Base-by-base conservation (phyloP, 2,113 vertebrate species). In the Zosterops hypoxanthus region DNA sequence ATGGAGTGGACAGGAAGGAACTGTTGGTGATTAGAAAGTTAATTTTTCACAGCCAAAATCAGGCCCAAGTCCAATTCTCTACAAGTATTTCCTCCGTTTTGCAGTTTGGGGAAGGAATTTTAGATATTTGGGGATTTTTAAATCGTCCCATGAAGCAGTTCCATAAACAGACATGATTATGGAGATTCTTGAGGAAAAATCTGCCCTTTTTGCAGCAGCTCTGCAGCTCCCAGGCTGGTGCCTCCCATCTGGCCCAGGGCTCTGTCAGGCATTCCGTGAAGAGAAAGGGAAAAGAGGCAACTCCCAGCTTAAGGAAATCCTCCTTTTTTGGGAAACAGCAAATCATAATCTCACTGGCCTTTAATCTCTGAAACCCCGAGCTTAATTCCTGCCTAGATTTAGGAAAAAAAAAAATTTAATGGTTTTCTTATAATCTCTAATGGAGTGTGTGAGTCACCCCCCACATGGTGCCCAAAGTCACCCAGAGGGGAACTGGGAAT, bases 291-390 rank as follows among this genome's bases (percentile, higher is more conserved):
- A 91, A 79, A 82, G 55, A 63, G 86, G 52, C 88, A 92, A 55
- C 47, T 88, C 86, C 61, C 36, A 63, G 86, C 59, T 91, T 57
- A 94, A 92, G 76, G 70, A 95, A 94, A 88, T 90, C 82, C 33
- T 66, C 26, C 46, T 91, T 66, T 88, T 88, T 50, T 39, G 39
- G 46, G 60, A 70, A 85, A 65, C 53, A 90, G 71, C 63, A 65
- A 86, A 80, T 61, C 24, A 29, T 95, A 93, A 96, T 93, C 82
- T 82, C 80, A 44, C 59, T 86, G 64, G 49, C 50, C 55, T 77
- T 95, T 86, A 92, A 94, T 90, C 94, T 88, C 68, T 50, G 56
- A 96, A 93, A 36, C 12, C 59, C 80, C 3, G 13, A 73, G 2
- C 8, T 91, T 88, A 93, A 90, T 82, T 94, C 80, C 66, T 70